These are phyloP conservation scores for Latrodectus geometricus DNA, from an alignment of 1,140 invertebrate species.

Conservation along the genomic window DNA sequence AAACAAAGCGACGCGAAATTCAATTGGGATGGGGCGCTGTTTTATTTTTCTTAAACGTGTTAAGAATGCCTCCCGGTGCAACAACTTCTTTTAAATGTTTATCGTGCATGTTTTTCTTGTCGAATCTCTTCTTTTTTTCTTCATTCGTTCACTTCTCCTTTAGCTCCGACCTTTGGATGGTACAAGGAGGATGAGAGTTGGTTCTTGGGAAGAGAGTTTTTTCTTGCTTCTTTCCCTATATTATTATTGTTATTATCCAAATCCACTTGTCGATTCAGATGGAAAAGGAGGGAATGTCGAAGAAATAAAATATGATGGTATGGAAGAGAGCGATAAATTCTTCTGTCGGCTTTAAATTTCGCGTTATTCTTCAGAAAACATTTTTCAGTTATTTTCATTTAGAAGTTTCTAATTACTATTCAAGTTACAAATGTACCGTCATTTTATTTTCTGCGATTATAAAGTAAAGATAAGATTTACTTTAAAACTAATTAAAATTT, in stretches of 20 bases:
- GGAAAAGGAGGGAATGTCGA: background rate
- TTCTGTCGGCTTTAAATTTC: too few species aligned
- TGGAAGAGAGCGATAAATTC: background rate
- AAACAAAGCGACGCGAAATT: constrained; percentile 58
- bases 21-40: constrained; percentile 50
- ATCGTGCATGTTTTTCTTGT: constrained; percentile 55
- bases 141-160: background rate
- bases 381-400: too few species aligned
- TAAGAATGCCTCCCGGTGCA: constrained; percentile 50
- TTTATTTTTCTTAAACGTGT: constrained; percentile 60
- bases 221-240: constrained; percentile 9
- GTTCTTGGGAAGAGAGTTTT: constrained; percentile 8
- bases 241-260: constrained; percentile 26
- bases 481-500: too few species aligned
- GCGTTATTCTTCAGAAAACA: too few species aligned
- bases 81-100: constrained; percentile 60
- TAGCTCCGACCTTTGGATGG: background rate
- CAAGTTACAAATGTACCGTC: too few species aligned
- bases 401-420: too few species aligned
- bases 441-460: too few species aligned
- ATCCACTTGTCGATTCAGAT: constrained; percentile 38
- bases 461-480: too few species aligned
- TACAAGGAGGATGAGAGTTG: background rate
- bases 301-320: background rate
- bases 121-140: constrained; percentile 9